Conservation (phyloP, 2,888 invertebrate genomes). For the Stenurella melanura region DNA sequence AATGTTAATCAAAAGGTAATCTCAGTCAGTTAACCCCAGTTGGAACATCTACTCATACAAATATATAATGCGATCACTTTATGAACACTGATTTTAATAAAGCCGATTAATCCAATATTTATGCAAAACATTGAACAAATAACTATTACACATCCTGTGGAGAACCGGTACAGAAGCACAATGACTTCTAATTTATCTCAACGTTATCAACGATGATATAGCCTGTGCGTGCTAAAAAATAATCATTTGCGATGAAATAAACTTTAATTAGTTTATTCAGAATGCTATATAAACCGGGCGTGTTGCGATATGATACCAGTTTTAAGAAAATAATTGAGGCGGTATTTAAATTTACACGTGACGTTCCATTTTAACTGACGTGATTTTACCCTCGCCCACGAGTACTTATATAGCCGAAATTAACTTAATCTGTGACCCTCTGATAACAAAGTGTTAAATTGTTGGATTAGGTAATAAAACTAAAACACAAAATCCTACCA, state of each 20-base stretch:
- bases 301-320: slow-evolving; percentile 58
- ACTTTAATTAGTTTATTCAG: slow-evolving; percentile 48
- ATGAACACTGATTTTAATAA: slow-evolving; percentile 42
- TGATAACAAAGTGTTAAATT: slow-evolving; percentile 37
- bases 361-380: slow-evolving; percentile 42
- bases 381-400: slow-evolving; percentile 20
- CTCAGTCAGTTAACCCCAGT: no score
- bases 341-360: slow-evolving; percentile 58
- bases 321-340: slow-evolving; percentile 61
- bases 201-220: slow-evolving; percentile 16
- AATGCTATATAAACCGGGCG: slow-evolving; percentile 30
- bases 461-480: slow-evolving; percentile 38
- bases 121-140: slow-evolving; percentile 41
- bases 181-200: slow-evolving; percentile 16
- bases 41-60: background rate
- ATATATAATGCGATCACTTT: slow-evolving; percentile 41
- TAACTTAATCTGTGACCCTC: slow-evolving; percentile 36
- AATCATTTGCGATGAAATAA: slow-evolving; percentile 49
- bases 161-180: background rate
- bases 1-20: no score
- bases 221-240: slow-evolving; percentile 56
- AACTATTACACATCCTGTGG: background rate
- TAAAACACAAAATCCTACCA: slow-evolving; percentile 32
- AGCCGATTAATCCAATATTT: slow-evolving; percentile 36
- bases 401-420: slow-evolving; percentile 29